phyloP scores from a whole-genome alignment of 1,140 invertebrate species.

The Papilio machaon region DNA sequence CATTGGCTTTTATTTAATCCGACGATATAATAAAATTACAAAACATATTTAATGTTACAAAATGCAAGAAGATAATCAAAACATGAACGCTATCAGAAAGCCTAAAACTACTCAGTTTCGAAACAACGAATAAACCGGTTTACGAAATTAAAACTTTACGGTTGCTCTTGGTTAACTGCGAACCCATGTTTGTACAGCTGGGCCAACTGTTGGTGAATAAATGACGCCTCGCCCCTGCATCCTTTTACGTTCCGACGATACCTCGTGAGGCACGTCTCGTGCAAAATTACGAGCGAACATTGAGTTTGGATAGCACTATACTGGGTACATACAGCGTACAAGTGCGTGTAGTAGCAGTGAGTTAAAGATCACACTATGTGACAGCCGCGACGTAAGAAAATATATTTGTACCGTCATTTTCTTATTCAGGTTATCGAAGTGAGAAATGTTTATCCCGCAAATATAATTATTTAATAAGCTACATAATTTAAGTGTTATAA shows the following conservation, averaged over 20 bases:
- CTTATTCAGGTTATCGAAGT: not conserved
- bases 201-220: not conserved
- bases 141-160: not conserved
- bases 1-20: not conserved
- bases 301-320: not conserved
- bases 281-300: not conserved
- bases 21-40: not conserved
- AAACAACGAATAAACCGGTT: not conserved
- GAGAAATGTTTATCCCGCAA: not conserved
- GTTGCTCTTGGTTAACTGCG: not conserved
- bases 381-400: conserved; percentile 10
- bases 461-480: not conserved
- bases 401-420: conserved; percentile 1
- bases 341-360: not conserved
- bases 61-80: not conserved
- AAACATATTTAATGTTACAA: not conserved
- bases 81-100: conserved; percentile 1
- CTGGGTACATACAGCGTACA: not conserved
- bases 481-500: not conserved
- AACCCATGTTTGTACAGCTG: not conserved
- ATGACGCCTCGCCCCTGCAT: no score
- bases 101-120: not conserved
- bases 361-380: not conserved
- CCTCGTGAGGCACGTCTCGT: not conserved
- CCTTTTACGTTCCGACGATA: no score